A percentile compares a stretch with the other conserved stretches of the same genome.
Evolutionary conservation across 2,888 invertebrate species (phyloP).

Genomic region (Campoletis raptor): DNA sequence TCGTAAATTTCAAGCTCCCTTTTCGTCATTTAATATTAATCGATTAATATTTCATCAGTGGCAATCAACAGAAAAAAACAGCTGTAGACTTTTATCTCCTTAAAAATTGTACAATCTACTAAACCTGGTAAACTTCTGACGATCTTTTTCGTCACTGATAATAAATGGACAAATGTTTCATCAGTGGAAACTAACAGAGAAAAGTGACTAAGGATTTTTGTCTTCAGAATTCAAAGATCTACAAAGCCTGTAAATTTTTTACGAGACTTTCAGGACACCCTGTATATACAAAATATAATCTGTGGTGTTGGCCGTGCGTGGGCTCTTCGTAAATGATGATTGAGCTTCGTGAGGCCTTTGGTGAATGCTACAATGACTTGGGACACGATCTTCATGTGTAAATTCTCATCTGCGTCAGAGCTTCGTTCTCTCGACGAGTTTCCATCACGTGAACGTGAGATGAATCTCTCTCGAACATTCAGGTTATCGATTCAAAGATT

Average conservation of each 20-base stretch:
- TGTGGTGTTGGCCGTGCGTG: conserved; percentile 13
- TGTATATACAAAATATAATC: neutral
- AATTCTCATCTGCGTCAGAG: conserved; percentile 44
- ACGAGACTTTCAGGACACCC: neutral
- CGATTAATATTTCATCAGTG: neutral
- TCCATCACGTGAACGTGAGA: conserved; percentile 16
- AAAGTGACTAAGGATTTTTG: neutral
- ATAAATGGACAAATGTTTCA: too few species aligned
- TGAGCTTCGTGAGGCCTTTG: conserved; percentile 31
- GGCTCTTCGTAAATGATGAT: conserved; percentile 31
- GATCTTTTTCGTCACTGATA: too few species aligned
- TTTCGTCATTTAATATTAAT: too few species aligned
- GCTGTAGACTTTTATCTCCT: neutral
- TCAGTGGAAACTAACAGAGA: too few species aligned
- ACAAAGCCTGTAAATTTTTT: neutral
- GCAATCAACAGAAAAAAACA: neutral
- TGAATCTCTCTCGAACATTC: conserved; percentile 7
- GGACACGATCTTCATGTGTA: conserved; percentile 29
- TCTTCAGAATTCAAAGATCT: neutral
- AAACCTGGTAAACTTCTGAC: too few species aligned
- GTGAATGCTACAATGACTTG: conserved; percentile 24
- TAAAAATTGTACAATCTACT: neutral
- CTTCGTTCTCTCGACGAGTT: conserved; percentile 16
- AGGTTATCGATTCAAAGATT: neutral
- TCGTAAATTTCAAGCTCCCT: too few species aligned